Evolutionary conservation across 2,797 vertebrate species (phyloP), one percentile per base, ranked within the genome.

Genomic region (Monodelphis domestica): DNA sequence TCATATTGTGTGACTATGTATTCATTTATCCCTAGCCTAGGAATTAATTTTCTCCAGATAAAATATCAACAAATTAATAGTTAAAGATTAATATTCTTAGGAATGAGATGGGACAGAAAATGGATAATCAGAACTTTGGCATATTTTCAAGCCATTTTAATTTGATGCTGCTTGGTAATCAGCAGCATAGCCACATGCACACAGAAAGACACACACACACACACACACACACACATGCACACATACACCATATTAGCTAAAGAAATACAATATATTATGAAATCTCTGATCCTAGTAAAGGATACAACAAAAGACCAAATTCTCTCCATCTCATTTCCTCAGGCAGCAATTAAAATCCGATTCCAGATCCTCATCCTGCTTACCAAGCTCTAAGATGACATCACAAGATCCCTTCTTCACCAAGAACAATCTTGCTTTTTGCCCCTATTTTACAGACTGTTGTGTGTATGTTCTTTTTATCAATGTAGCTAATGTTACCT

Each of bases 401-500:
- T 96, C 96, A 95, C 4, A 50, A 97, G 94, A 94, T 54, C 30
- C 93, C 45, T 88, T 12, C 95, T 96, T 96, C 50, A 92, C 91
- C 63, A 88, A 96, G 97, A 97, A 90, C 53, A 88, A 94, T 94
- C 95, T 94, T 91, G 53, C 84, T 89, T 95, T 96, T 95, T 90
- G 95, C 92, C 57, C 94, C 87, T 30, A 87, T 92, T 90, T 87
- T 91, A 88, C 92, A 93, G 95, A 94, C 94, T 93, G 94, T 94
- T 95, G 93, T 54, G 89, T 97, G 96, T 92, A 96, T 84, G 87
- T 93, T 96, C 96, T 90, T 88, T 93, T 94, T 96, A 95, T 98
- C 98, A 98, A 92, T 98, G 97, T 97, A 90, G 26, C 56, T 96
- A 98, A 98, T 97, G 95, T 97, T 97, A 98, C 98, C 98, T 97